A percentile compares a stretch with the other conserved stretches of the same genome.
Evolutionary conservation across 1,140 invertebrate genomes (phyloP).

Genomic region (Polyergus mexicanus): DNA sequence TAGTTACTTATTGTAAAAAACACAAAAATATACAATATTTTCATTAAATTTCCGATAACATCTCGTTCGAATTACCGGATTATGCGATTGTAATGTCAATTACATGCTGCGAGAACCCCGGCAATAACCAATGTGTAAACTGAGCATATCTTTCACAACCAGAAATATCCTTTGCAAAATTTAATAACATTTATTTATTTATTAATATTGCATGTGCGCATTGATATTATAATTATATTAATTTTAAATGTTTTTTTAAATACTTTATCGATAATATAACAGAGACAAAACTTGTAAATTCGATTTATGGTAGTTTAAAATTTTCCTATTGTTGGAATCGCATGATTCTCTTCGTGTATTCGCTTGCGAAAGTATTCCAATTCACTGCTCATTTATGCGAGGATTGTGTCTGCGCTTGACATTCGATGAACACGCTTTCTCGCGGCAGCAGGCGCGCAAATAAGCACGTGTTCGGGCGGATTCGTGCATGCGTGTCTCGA

Average conservation of each 20-base stretch:
- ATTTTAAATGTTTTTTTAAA: background rate
- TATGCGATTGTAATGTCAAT: constrained; percentile 23
- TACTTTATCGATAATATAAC: background rate
- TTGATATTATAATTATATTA: constrained; percentile 14
- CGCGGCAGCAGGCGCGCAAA: constrained; percentile 14
- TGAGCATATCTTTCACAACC: background rate
- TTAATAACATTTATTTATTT: constrained; percentile 46
- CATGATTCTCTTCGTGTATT: background rate
- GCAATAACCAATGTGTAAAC: constrained; percentile 22
- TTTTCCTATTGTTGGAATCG: background rate
- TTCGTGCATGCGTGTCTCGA: constrained; percentile 48
- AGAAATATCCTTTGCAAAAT: constrained; percentile 32
- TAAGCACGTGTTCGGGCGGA: constrained; percentile 27
- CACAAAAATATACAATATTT: background rate
- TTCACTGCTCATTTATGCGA: constrained; percentile 58
- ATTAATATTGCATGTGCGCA: background rate
- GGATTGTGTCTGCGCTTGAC: constrained; percentile 54
- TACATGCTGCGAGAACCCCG: background rate
- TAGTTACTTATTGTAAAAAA: background rate
- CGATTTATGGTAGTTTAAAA: background rate
- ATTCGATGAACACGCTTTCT: constrained; percentile 52
- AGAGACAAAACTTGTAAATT: constrained; percentile 11
- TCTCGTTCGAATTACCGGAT: constrained; percentile 15
- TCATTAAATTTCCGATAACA: background rate
- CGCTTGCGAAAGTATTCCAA: constrained; percentile 46